Evolutionary conservation across 2,888 invertebrate genomes (phyloP), one percentile per base, ranked within the genome.

Genomic region (Archips crataeganus): DNA sequence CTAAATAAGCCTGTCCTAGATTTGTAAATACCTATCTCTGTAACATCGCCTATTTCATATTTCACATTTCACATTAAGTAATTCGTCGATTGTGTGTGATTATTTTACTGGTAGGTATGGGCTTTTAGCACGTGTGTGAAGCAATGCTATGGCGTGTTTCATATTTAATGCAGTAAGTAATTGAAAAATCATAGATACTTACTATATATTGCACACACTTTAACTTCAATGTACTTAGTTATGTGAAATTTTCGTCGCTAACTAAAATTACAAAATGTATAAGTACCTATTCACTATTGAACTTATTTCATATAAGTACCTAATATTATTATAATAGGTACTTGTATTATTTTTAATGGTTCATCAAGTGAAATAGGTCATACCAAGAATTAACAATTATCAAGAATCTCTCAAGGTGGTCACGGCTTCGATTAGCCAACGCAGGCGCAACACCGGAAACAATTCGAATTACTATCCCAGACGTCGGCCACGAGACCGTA

Each of bases 381-480:
- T n/a, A n/a, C n/a, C n/a, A n/a, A n/a, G n/a, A n/a, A n/a, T n/a
- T n/a, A n/a, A 49, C 49, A 49, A 49, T 2, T 23, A 54, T 2
- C 13, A 63, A 54, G 51, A 66, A 59, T 54, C 67, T 68, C 59
- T 73, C 68, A 64, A 63, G 67, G 45, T 5, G 23, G 36, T 60
- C 69, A 63, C 45, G 65, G 67, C 71, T 74, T 77, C 74, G 65
- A 75, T 74, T 51, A 49, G 64, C 34, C 34, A 51, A 6, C 72
- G 63, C 63, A 70, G 77, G 75, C 78, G 78, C 85, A 42, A 10
- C 42, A 6, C 63, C 86, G 86, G 86, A 85, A 87, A 84, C 81
- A 75, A 79, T 80, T 79, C 76, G 79, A 76, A 85, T 86, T 80
- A 79, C 82, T 79, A 81, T 83, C 83, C 79, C 61, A 42, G 62